Base-by-base conservation (phyloP, 1,140 invertebrate genomes). In the Glossosoma conforme region DNA sequence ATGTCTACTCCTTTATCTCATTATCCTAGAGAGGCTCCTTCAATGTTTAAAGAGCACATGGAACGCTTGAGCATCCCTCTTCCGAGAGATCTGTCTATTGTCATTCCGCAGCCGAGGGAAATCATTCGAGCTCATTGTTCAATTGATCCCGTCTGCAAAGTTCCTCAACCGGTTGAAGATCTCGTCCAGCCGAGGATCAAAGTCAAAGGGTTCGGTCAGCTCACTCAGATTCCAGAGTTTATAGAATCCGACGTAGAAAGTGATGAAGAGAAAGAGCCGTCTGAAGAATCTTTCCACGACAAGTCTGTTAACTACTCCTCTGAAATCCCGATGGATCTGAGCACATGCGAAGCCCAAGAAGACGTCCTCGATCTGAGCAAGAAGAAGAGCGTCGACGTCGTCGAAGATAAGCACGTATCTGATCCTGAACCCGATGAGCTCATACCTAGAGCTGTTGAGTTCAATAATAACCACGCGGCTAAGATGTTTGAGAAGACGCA, bases 361-460 rank as follows among this genome's bases (percentile, higher is more conserved):
- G 85, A 89, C 67, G 88, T 88, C 2, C 67, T 94, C n/a, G 91
- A 94, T 70, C 78, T 94, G 51, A 91, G 88, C 62, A 87, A 89
- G 57, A 93, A 91, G 65, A 82, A 77, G 49, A 62, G 65, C n/a
- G 68, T 71, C 11, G 62, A 61, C 17, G 72, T 74, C 44, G 66
- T 71, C 2, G 70, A 75, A 9, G 68, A 70, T 8, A 68, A 68
- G 3, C 67, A 67, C 45, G 52, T 56, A 2, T 54, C 52, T 37
- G 60, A 67, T 5, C 62, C 67, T 25, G 62, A 68, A 11, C 62
- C 70, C 0, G 65, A 73, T 58, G 72, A 70, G 47, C 59, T 14
- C 19, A 22, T 42, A 15, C 36, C 35, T 9, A 58, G 54, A 32
- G 36, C 52, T 2, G 21, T 46, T 13, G 51, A 58, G 38, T 80